These are phyloP conservation scores for Tillus elongatus DNA, from an alignment of 2,888 invertebrate genomes.

Conservation along the genomic window DNA sequence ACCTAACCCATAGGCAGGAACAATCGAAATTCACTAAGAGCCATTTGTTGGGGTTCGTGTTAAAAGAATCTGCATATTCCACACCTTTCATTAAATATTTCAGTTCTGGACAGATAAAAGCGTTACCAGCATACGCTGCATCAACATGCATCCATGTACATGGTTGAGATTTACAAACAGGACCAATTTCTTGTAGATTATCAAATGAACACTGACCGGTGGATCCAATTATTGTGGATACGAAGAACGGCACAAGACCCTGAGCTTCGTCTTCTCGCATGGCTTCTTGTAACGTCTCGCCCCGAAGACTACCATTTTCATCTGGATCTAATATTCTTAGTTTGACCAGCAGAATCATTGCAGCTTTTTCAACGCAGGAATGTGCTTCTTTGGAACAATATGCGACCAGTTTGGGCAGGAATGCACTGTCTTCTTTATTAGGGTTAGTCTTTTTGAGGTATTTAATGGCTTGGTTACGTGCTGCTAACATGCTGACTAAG, in stretches of 20 bases:
- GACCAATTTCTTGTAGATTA: slow-evolving; percentile 67
- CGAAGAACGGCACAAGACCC: slow-evolving; percentile 75
- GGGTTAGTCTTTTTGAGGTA: slow-evolving; percentile 50
- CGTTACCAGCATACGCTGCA: slow-evolving; percentile 79
- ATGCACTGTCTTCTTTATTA: slow-evolving; percentile 54
- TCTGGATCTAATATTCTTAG: slow-evolving; percentile 64
- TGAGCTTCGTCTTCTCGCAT: slow-evolving; percentile 63
- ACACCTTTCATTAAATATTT: slow-evolving; percentile 54
- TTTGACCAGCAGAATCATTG: slow-evolving; percentile 67
- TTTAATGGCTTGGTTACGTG: slow-evolving; percentile 61
- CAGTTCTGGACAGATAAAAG: slow-evolving; percentile 79
- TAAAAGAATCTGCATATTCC: slow-evolving; percentile 75
- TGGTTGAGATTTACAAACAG: slow-evolving; percentile 52
- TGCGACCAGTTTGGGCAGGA: slow-evolving; percentile 68
- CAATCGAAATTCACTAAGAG: slow-evolving; percentile 78
- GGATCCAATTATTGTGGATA: slow-evolving; percentile 73
- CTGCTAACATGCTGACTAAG: slow-evolving; percentile 67
- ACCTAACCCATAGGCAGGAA: slow-evolving; percentile 74
- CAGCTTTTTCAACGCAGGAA: slow-evolving; percentile 70
- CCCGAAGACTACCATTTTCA: slow-evolving; percentile 55
- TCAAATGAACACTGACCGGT: slow-evolving; percentile 80
- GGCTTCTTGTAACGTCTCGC: slow-evolving; percentile 51
- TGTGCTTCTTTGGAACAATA: slow-evolving; percentile 66
- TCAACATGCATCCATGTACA: slow-evolving; percentile 82
- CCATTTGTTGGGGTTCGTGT: slow-evolving; percentile 85